A percentile compares a stretch with the other conserved stretches of the same genome.
Conservation (phyloP, 2,888 invertebrate genomes). For the Nebria brevicollis region DNA sequence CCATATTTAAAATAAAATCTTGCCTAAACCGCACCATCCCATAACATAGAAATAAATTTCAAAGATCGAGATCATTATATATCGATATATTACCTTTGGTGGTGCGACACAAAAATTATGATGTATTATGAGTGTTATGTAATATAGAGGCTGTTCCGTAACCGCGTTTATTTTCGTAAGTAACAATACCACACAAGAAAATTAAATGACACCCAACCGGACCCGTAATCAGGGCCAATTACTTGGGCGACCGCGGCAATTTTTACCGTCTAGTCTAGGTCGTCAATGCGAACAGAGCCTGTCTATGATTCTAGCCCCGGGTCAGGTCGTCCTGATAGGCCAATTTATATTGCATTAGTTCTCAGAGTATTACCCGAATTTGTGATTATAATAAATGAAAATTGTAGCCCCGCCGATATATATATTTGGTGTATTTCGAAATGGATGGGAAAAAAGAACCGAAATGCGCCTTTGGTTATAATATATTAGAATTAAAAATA, state of each 20-base stretch:
- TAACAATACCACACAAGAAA: constrained; percentile 43
- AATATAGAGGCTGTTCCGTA: not conserved
- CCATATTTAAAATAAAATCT: not conserved
- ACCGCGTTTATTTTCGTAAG: constrained; percentile 30
- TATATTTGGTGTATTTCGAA: not conserved
- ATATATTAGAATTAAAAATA: not conserved
- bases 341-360: constrained; percentile 51
- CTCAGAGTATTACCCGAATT: constrained; percentile 34
- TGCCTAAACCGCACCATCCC: no score
- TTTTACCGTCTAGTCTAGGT: constrained; percentile 36
- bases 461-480: not conserved
- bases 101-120: not conserved
- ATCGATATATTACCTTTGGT: not conserved
- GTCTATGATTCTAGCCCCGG: constrained; percentile 55
- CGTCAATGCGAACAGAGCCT: constrained; percentile 44
- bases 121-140: not conserved
- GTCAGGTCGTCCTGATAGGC: constrained; percentile 45
- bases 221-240: constrained; percentile 46
- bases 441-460: not conserved
- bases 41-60: not conserved
- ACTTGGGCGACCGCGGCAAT: constrained; percentile 22
- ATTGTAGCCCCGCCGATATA: constrained; percentile 29
- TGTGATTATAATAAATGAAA: constrained; percentile 46
- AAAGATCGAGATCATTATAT: not conserved
- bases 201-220: constrained; percentile 47